Evolutionary conservation across 2,797 vertebrate genomes (phyloP).

Genomic region (Macrochelys suwanniensis): DNA sequence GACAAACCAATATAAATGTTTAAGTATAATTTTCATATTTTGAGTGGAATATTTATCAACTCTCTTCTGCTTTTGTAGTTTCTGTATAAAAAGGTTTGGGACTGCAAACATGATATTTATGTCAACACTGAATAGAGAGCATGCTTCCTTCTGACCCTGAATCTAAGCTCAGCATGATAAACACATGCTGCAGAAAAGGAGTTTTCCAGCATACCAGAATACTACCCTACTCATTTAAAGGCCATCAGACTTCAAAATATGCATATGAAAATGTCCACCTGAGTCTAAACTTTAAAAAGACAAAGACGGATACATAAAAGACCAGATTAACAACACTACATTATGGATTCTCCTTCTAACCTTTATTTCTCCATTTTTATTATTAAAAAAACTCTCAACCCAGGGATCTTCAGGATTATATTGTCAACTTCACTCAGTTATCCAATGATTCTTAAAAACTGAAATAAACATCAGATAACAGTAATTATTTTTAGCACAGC

Average conservation of each 20-base stretch:
- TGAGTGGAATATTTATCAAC: background rate
- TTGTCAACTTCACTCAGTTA: background rate
- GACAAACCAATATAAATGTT: background rate
- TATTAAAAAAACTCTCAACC: slow-evolving; percentile 6
- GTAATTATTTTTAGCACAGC: slow-evolving; percentile 33
- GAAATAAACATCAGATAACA: slow-evolving; percentile 42
- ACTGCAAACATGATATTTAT: background rate
- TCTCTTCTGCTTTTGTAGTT: background rate
- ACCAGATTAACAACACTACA: slow-evolving; percentile 2
- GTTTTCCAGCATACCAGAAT: background rate
- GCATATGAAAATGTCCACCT: background rate
- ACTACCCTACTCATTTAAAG: background rate
- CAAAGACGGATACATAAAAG: background rate
- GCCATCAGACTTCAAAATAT: background rate
- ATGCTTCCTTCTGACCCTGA: background rate
- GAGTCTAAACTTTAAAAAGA: slow-evolving; percentile 4
- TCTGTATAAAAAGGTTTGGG: background rate
- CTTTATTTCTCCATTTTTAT: background rate
- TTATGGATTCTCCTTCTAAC: background rate
- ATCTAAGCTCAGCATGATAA: background rate
- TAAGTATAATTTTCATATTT: background rate
- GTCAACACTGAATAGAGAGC: background rate
- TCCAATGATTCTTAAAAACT: background rate
- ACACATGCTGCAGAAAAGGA: background rate
- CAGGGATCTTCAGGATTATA: background rate